Percentiles rank a stretch among this genome's conserved stretches.
phyloP scores from a whole-genome alignment of 2,888 invertebrate genomes.

The Isotomurus palustris region DNA sequence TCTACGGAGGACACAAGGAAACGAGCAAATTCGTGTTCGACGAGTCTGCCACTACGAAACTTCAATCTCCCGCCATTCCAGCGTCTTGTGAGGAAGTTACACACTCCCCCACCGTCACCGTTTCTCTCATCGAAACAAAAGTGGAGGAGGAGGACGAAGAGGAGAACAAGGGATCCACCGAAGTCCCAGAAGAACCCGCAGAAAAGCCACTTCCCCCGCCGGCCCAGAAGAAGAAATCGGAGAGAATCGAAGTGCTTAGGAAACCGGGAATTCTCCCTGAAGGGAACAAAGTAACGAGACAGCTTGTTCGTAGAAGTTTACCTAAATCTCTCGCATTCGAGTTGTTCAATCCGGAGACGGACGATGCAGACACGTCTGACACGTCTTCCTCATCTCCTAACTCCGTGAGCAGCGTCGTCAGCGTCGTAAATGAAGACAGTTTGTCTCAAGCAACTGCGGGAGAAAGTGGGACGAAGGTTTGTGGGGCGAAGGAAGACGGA shows the following conservation, averaged over 20 bases:
- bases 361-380: constrained; percentile 78
- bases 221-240: constrained; percentile 48
- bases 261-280: constrained; percentile 52
- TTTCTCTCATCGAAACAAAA: neutral
- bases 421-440: constrained; percentile 62
- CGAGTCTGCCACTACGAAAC: constrained; percentile 32
- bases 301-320: constrained; percentile 50
- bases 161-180: neutral
- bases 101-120: neutral
- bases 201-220: constrained; percentile 3
- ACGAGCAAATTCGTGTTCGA: constrained; percentile 44
- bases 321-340: constrained; percentile 75
- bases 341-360: constrained; percentile 83
- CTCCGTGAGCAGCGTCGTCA: constrained; percentile 79
- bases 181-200: neutral
- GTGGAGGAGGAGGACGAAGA: neutral
- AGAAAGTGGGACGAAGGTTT: too few species aligned
- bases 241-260: constrained; percentile 66
- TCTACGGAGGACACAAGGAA: constrained; percentile 5
- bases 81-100: constrained; percentile 1
- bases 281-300: constrained; percentile 30
- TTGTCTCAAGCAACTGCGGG: neutral
- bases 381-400: constrained; percentile 83
- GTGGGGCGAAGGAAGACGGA: neutral
- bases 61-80: neutral